phyloP scores from a whole-genome alignment of 2,797 vertebrate species.

The Microctenopoma lineatum region DNA sequence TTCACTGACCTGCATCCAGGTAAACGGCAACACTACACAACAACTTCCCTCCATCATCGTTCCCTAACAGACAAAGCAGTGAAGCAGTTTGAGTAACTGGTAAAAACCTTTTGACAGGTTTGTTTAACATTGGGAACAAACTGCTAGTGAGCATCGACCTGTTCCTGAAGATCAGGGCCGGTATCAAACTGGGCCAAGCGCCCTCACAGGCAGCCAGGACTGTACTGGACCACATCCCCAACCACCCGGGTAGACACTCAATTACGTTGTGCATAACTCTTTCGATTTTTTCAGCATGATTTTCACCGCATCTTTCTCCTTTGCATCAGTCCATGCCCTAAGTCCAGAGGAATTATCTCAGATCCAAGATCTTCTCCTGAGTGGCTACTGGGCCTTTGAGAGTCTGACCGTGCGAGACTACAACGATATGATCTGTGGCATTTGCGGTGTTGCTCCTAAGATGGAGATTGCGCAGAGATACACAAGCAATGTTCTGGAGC shows the following conservation, averaged over 20 bases:
- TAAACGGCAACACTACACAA: conserved; percentile 60
- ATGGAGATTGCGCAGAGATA: conserved; percentile 92
- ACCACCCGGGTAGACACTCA: conserved; percentile 69
- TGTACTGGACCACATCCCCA: conserved; percentile 79
- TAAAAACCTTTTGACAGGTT: conserved; percentile 78
- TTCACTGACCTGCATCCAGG: conserved; percentile 96
- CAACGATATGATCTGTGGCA: conserved; percentile 99
- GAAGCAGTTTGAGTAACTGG: no score
- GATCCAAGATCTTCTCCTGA: conserved; percentile 91
- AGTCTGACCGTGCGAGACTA: conserved; percentile 95
- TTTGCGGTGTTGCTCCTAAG: conserved; percentile 95
- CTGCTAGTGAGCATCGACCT: conserved; percentile 95
- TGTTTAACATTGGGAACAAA: conserved; percentile 97
- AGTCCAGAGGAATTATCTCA: conserved; percentile 83
- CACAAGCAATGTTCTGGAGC: conserved; percentile 87
- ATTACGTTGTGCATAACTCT: background rate
- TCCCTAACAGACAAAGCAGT: background rate
- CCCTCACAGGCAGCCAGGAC: conserved; percentile 86
- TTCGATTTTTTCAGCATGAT: background rate
- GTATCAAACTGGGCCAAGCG: conserved; percentile 89
- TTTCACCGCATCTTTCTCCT: background rate
- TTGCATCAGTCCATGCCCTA: conserved; percentile 85
- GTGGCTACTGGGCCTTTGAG: conserved; percentile 98
- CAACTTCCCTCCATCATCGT: background rate
- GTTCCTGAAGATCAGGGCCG: conserved; percentile 90